These are phyloP conservation scores for Camponotus pennsylvanicus DNA, from an alignment of 1,140 invertebrate genomes.

Conservation along the genomic window DNA sequence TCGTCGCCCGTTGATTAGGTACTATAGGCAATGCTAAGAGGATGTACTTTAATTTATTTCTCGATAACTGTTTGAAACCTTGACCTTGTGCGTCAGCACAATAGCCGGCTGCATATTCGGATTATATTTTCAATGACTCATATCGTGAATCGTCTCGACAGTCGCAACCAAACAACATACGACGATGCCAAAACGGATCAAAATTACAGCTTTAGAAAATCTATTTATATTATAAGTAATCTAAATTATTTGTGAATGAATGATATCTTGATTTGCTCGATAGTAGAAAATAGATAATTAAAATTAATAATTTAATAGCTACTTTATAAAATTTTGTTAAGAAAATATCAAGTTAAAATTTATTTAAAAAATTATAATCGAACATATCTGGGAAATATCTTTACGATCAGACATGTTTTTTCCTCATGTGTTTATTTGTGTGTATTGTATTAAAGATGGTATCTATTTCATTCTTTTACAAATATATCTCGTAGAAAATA, in stretches of 20 bases:
- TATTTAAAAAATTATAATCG: neutral
- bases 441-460: neutral
- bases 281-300: neutral
- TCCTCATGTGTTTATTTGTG: neutral
- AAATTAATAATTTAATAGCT: conserved; percentile 6
- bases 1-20: conserved; percentile 3
- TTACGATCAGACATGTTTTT: neutral
- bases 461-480: neutral
- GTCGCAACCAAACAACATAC: conserved; percentile 11
- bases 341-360: neutral
- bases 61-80: conserved; percentile 75
- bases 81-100: conserved; percentile 75
- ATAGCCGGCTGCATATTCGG: conserved; percentile 67
- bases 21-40: conserved; percentile 8
- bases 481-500: neutral
- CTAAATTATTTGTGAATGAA: neutral
- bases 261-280: neutral
- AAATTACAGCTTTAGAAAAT: conserved; percentile 14
- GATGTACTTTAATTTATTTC: conserved; percentile 76
- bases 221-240: neutral
- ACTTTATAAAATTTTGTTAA: neutral
- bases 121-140: conserved; percentile 75
- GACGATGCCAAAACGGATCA: neutral
- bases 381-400: neutral
- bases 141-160: conserved; percentile 43